These are phyloP conservation scores for Manacus vitellinus DNA, from an alignment of 2,113 vertebrate species.

Conservation along the genomic window DNA sequence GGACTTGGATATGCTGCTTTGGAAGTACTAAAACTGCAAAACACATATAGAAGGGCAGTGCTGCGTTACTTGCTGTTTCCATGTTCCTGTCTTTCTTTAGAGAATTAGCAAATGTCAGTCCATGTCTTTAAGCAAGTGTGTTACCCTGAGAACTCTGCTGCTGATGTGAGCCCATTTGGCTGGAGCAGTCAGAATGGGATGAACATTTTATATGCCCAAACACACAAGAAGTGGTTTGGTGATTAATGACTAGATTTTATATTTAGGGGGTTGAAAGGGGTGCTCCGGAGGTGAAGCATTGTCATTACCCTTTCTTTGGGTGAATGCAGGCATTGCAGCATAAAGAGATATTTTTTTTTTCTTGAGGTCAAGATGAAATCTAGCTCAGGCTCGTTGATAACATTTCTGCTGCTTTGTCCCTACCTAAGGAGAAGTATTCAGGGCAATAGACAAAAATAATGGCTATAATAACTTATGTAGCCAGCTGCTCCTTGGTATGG, in stretches of 20 bases:
- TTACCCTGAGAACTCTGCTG: background rate
- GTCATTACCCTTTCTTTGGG: background rate
- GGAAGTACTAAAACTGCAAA: background rate
- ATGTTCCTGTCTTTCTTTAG: background rate
- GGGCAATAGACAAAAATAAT: constrained; percentile 9
- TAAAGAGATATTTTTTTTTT: background rate
- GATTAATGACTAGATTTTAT: background rate
- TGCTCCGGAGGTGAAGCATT: background rate
- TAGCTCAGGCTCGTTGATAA: background rate
- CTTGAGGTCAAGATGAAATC: background rate
- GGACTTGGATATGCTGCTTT: background rate
- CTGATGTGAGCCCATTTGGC: background rate
- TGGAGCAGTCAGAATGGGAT: background rate
- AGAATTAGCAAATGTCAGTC: background rate
- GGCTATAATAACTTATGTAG: background rate
- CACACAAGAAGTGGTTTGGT: background rate
- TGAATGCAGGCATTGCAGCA: background rate
- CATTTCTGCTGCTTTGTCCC: background rate
- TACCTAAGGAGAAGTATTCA: background rate
- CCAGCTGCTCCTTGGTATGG: background rate
- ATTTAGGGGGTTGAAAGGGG: background rate
- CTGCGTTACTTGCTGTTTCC: background rate
- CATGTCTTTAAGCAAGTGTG: background rate
- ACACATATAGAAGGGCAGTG: rapidly evolving
- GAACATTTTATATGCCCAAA: background rate